Percentiles rank a stretch among this genome's conserved stretches.
Evolutionary conservation across 30 jellyfish, hydroid and myxozoan species (phyloP).

Genomic region (Pseudorhiza aurosa): DNA sequence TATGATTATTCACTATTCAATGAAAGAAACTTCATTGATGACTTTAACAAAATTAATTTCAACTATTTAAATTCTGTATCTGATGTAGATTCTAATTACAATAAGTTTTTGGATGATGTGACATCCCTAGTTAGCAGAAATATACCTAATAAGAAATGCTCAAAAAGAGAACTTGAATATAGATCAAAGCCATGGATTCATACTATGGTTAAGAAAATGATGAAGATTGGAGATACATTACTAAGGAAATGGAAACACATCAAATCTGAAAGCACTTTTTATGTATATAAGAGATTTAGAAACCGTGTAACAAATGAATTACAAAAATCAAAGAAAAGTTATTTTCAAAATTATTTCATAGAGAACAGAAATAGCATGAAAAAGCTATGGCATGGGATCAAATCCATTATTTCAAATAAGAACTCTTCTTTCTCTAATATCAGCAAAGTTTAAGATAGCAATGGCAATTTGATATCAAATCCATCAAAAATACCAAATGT

Average conservation of each 20-base stretch:
- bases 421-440: constrained; percentile 9
- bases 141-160: constrained; percentile 17
- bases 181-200: constrained; percentile 4
- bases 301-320: constrained; percentile 19
- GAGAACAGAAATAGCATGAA: constrained; percentile 8
- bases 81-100: constrained; percentile 24
- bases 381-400: constrained; percentile 19
- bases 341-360: not conserved
- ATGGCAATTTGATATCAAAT: not conserved
- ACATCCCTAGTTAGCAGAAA: constrained; percentile 27
- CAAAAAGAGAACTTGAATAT: constrained; percentile 25
- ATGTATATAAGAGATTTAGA: not conserved
- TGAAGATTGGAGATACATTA: constrained; percentile 24
- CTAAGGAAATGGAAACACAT: constrained; percentile 19
- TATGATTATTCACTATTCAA: constrained; percentile 15
- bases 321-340: constrained; percentile 4
- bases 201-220: constrained; percentile 14
- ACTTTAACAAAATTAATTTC: constrained; percentile 9
- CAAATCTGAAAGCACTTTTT: constrained; percentile 7
- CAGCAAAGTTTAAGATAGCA: constrained; percentile 25
- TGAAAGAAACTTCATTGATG: constrained; percentile 18
- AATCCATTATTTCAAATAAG: constrained; percentile 1
- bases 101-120: constrained; percentile 10
- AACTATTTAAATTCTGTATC: constrained; percentile 6
- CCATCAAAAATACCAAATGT: constrained; percentile 4